Evolutionary conservation across 64 coral and sea anemone genomes (phyloP).

Genomic region (Montipora cactus): DNA sequence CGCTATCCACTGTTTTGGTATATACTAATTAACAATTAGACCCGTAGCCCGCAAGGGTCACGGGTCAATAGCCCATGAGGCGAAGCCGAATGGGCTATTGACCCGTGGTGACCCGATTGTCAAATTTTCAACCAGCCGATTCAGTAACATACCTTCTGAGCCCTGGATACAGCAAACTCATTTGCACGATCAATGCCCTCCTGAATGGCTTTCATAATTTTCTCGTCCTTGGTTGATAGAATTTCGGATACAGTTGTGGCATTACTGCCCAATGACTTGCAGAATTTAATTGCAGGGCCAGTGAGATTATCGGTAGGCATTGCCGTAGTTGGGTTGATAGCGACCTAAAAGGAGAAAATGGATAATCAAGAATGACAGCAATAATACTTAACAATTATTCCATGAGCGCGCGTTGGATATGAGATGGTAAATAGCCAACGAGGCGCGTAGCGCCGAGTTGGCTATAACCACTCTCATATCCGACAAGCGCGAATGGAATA

Average conservation of each 20-base stretch:
- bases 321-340: slow-evolving; percentile 72
- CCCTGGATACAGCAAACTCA: slow-evolving; percentile 67
- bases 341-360: slow-evolving; percentile 48
- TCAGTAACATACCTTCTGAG: slow-evolving; percentile 80
- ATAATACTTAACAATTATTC: background rate
- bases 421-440: no score
- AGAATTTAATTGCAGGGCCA: slow-evolving; percentile 60
- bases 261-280: slow-evolving; percentile 69
- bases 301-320: slow-evolving; percentile 83
- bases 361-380: background rate
- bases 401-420: no score
- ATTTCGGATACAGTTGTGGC: slow-evolving; percentile 85
- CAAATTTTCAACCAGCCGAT: no score
- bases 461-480: no score
- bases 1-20: no score
- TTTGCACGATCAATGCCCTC: slow-evolving; percentile 86
- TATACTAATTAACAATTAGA: no score
- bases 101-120: no score
- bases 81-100: no score
- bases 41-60: no score
- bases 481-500: no score
- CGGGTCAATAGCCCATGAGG: no score
- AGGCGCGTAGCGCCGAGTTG: no score
- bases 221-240: slow-evolving; percentile 85
- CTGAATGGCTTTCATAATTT: slow-evolving; percentile 90